These are phyloP conservation scores for Tricholaema leucomelas DNA, from an alignment of 2,113 vertebrate species.

Conservation along the genomic window DNA sequence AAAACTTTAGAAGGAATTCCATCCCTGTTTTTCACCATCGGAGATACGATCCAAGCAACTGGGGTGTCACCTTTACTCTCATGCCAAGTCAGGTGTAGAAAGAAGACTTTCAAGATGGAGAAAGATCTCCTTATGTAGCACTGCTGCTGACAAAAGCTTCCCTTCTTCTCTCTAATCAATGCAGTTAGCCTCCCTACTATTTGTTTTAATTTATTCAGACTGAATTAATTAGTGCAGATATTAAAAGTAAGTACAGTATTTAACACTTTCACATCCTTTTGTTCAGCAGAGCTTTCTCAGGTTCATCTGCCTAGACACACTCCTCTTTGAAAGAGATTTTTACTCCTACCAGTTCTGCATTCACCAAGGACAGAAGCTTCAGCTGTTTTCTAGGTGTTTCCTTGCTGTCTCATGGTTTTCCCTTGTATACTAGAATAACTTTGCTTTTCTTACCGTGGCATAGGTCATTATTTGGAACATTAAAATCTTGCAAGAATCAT, in stretches of 20 bases:
- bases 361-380: background rate
- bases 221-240: conserved; percentile 8
- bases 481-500: background rate
- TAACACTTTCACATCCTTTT: background rate
- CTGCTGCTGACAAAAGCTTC: background rate
- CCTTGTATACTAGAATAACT: background rate
- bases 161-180: background rate
- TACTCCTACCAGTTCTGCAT: background rate
- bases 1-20: background rate
- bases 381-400: background rate
- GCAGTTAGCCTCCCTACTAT: background rate
- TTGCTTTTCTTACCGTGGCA: background rate
- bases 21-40: background rate
- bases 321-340: background rate
- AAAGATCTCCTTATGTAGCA: background rate
- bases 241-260: background rate
- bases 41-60: background rate
- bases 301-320: background rate
- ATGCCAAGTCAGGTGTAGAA: background rate
- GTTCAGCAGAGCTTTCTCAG: background rate
- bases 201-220: conserved; percentile 42
- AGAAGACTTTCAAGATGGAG: background rate
- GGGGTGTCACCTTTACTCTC: background rate
- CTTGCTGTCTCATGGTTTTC: background rate
- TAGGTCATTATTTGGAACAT: background rate